Base-by-base conservation (phyloP, 2,113 vertebrate species). In the Menidia beryllina region DNA sequence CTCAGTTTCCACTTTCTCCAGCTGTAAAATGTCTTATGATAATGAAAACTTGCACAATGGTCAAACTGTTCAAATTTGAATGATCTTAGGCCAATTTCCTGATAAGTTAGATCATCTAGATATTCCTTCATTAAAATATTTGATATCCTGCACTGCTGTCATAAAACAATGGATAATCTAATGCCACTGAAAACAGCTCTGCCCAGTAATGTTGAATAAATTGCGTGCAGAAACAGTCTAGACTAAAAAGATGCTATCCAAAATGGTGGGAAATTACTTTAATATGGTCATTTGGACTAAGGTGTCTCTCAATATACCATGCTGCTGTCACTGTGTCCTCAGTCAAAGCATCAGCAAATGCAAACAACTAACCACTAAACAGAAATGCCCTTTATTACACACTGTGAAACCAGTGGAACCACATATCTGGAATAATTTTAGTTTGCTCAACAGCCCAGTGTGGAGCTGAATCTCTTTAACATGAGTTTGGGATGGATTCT, bases 361-460 rank as follows among this genome's bases (percentile, higher is more conserved):
- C 61, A 72, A 66, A 82, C 14, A 73, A 26, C 25, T 19, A 60
- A 74, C 65, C 74, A 64, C 73, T 51, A 65, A 50, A 53, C 26
- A 60, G 58, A 77, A 57, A 86, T 38, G n/a, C 23, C 62, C 19
- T 2, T 61, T 59, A 80, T 86, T 80, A 83, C 36, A 48, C 0
- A 34, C 72, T 64, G 36, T 77, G 52, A 76, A 75, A 78, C 45
- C 87, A 82, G 27, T 56, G 20, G 20, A 66, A 72, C 76, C 88
- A 59, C 81, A 58, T 10, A 58, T 43, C 60, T 79, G 75, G 73
- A 84, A 58, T 15, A 66, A 23, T 27, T 59, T 72, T 51, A 41
- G 56, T 63, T 74, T 75, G 75, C 71, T 75, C 63, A 52, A 66
- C 26, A 23, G 11, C 49, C 72, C 67, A 12, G 26, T 43, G 27